phyloP scores from a whole-genome alignment of 1,140 invertebrate genomes.

The Trinorchestia longiramus region DNA sequence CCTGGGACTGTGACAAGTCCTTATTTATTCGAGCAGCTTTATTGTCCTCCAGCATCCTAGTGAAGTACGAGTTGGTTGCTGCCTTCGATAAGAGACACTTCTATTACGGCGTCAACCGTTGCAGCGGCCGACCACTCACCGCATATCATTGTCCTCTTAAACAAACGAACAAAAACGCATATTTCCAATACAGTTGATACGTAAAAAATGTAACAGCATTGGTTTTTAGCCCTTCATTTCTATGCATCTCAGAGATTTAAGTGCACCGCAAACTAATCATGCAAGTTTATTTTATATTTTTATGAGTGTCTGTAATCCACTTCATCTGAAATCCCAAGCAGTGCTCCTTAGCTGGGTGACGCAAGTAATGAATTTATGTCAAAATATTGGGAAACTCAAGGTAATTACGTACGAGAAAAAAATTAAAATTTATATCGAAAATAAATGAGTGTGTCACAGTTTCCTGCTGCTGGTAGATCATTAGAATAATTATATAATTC shows the following conservation, averaged over 20 bases:
- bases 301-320: neutral
- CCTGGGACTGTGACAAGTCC: neutral
- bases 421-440: too few species aligned
- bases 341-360: neutral
- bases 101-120: neutral
- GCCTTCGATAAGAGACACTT: neutral
- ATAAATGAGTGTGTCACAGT: too few species aligned
- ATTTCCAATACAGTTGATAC: too few species aligned
- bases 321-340: neutral
- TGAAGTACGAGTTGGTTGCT: neutral
- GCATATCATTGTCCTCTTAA: slow-evolving; percentile 7
- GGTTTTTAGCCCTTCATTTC: neutral
- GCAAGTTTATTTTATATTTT: too few species aligned
- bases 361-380: neutral
- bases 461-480: too few species aligned
- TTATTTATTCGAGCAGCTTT: neutral
- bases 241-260: neutral
- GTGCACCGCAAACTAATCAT: neutral
- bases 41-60: neutral
- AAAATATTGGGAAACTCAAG: neutral
- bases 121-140: neutral
- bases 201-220: too few species aligned
- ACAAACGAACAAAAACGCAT: too few species aligned
- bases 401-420: too few species aligned
- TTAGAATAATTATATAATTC: too few species aligned